A percentile compares a stretch with the other conserved stretches of the same genome.
phyloP scores from a whole-genome alignment of 2,797 vertebrate species.

The Peromyscus eremicus region DNA sequence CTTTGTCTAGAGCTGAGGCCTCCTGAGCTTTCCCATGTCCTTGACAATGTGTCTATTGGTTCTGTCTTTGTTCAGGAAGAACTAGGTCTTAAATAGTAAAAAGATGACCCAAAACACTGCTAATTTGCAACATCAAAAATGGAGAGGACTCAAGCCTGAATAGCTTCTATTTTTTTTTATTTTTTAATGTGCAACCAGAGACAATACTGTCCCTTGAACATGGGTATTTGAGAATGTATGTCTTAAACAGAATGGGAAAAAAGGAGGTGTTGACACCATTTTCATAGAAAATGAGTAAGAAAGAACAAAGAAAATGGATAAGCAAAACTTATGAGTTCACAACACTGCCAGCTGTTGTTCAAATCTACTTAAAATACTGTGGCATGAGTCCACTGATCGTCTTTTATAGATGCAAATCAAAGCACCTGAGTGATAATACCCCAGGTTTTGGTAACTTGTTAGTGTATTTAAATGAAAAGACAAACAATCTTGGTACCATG shows the following conservation, averaged over 20 bases:
- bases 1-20: not conserved
- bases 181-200: not conserved
- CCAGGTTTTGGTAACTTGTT: not conserved
- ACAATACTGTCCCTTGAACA: not conserved
- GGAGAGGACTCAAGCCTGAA: not conserved
- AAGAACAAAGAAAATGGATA: not conserved
- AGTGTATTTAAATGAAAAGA: constrained; percentile 15
- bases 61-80: not conserved
- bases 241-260: not conserved
- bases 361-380: not conserved
- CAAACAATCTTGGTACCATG: not conserved
- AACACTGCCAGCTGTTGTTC: not conserved
- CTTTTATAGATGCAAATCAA: constrained; percentile 40
- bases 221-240: constrained; percentile 9
- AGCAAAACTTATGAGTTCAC: not conserved
- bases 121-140: constrained; percentile 29
- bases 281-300: not conserved
- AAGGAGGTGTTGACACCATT: not conserved
- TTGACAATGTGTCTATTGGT: not conserved
- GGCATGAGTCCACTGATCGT: not conserved
- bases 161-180: not conserved
- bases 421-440: not conserved
- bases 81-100: not conserved
- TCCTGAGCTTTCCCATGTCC: not conserved
- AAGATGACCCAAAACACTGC: not conserved